Percentiles rank a stretch among this genome's conserved stretches.
Evolutionary conservation across 2,113 vertebrate genomes (phyloP).

Genomic region (Spilogale gracilis): DNA sequence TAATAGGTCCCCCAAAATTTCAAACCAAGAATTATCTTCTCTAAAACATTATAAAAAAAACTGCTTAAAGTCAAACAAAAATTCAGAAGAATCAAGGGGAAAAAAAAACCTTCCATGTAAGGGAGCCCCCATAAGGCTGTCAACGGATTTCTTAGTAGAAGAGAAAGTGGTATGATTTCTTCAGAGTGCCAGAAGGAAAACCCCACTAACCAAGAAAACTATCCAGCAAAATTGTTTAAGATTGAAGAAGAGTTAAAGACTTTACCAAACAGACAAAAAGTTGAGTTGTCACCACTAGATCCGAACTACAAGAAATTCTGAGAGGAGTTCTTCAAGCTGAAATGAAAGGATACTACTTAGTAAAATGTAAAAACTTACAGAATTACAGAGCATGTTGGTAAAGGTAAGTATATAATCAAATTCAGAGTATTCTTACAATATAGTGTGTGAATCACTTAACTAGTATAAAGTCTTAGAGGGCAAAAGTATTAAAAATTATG

Average conservation of each 20-base stretch:
- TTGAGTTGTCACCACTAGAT: background rate
- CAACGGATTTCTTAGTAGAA: background rate
- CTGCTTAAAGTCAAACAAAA: background rate
- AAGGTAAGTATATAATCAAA: background rate
- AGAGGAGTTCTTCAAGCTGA: background rate
- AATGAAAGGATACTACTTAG: slow-evolving; percentile 15
- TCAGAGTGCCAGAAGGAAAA: background rate
- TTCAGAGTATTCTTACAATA: background rate
- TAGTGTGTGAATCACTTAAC: background rate
- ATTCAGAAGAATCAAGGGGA: background rate
- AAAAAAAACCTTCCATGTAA: background rate
- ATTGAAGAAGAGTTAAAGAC: background rate
- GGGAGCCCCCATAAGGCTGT: background rate
- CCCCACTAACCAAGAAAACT: background rate
- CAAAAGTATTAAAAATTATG: background rate
- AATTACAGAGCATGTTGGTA: background rate
- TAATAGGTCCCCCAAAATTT: background rate
- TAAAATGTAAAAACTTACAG: background rate
- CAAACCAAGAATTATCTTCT: background rate
- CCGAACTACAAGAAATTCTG: background rate
- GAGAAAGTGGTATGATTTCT: background rate
- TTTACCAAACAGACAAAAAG: background rate
- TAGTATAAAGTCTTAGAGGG: background rate
- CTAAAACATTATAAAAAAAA: background rate
- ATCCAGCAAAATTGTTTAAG: background rate